phyloP scores from a whole-genome alignment of 1,140 invertebrate species.

The Venturia canescens region DNA sequence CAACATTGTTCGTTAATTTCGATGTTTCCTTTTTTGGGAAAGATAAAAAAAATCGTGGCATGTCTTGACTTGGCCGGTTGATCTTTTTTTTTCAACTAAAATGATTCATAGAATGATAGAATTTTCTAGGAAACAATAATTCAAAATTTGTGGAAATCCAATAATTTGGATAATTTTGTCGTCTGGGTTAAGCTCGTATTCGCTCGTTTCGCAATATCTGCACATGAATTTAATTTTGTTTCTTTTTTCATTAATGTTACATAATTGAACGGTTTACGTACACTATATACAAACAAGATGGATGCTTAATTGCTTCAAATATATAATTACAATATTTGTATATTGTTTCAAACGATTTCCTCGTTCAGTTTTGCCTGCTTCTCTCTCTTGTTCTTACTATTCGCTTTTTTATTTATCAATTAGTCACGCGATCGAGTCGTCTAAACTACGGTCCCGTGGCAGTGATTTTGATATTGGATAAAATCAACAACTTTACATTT shows the following conservation, averaged over 20 bases:
- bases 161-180: background rate
- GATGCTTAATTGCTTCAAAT: constrained; percentile 8
- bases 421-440: constrained; percentile 27
- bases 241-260: background rate
- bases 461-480: constrained; percentile 33
- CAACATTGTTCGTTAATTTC: too few relatives aligned
- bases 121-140: too few relatives aligned
- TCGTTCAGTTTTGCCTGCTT: background rate
- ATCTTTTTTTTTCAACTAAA: too few relatives aligned
- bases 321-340: background rate
- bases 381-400: background rate
- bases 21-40: too few relatives aligned
- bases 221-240: background rate
- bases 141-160: too few relatives aligned
- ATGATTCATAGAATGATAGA: too few relatives aligned
- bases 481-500: constrained; percentile 16
- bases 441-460: constrained; percentile 36
- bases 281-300: constrained; percentile 34
- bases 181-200: background rate
- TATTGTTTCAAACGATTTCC: background rate
- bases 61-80: too few relatives aligned
- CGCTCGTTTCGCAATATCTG: background rate
- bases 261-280: constrained; percentile 21
- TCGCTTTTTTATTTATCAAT: background rate
- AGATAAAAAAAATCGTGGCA: too few relatives aligned